These are phyloP conservation scores for Apteryx mantelli DNA, from an alignment of 2,113 vertebrate species.

Conservation along the genomic window DNA sequence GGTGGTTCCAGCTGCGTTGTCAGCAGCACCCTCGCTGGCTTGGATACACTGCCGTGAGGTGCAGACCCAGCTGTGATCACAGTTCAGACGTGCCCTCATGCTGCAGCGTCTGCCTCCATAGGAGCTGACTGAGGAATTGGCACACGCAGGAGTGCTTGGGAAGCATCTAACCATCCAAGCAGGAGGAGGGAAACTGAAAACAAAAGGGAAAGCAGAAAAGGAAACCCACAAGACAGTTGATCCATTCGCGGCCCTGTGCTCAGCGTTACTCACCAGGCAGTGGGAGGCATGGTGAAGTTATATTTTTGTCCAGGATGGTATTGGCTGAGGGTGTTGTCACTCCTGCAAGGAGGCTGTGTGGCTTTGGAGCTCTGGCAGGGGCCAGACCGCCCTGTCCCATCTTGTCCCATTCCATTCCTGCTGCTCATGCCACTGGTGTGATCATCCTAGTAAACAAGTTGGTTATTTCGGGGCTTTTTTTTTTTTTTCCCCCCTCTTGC, in stretches of 20 bases:
- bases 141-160: no score
- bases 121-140: neutral
- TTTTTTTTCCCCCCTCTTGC: neutral
- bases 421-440: slow-evolving; percentile 48
- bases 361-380: neutral
- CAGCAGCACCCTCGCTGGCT: accelerated
- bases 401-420: neutral
- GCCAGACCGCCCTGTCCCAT: neutral
- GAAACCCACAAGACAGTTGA: neutral
- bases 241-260: neutral
- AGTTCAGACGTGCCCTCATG: neutral
- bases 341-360: neutral
- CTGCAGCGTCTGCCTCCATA: neutral
- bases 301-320: neutral
- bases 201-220: neutral
- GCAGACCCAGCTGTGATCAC: neutral
- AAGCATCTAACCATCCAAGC: neutral
- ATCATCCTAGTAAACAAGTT: slow-evolving; percentile 59
- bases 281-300: neutral
- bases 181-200: neutral
- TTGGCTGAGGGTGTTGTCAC: neutral
- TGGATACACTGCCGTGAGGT: neutral
- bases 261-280: neutral
- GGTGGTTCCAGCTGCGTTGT: neutral
- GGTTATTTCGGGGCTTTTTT: slow-evolving; percentile 14